Percentiles rank a stretch among this genome's conserved stretches.
Conservation (phyloP, 1,140 invertebrate species). For the Tribolium castaneum region DNA sequence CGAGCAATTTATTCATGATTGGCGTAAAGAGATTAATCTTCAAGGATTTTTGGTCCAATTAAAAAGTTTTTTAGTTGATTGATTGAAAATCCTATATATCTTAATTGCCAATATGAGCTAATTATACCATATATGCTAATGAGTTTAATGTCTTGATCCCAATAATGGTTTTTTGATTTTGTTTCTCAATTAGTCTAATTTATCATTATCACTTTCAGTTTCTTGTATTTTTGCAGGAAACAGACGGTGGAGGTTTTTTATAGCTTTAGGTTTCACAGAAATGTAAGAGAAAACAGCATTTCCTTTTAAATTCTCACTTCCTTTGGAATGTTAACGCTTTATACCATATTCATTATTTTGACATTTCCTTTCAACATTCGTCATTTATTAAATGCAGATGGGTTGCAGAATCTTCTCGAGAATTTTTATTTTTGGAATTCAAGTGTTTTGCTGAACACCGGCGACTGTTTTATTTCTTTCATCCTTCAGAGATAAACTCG, state of each 20-base stretch:
- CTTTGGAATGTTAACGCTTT: not conserved
- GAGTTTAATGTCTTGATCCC: not conserved
- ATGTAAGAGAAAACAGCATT: constrained; percentile 1
- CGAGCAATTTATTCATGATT: constrained; percentile 2
- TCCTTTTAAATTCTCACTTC: constrained; percentile 14
- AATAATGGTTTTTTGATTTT: constrained; percentile 16
- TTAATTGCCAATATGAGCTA: constrained; percentile 25
- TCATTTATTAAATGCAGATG: not conserved
- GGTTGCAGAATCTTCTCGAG: not conserved
- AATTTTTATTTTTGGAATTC: constrained; percentile 1
- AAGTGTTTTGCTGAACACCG: not conserved
- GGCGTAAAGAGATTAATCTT: constrained; percentile 13
- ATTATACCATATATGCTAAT: constrained; percentile 22
- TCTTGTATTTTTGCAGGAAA: not conserved
- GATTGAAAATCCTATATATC: constrained; percentile 20
- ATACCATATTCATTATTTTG: not conserved
- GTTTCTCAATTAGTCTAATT: constrained; percentile 5
- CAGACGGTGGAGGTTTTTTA: not conserved
- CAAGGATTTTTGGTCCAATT: constrained; percentile 31
- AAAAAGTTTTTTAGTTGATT: constrained; percentile 1
- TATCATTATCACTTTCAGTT: constrained; percentile 24
- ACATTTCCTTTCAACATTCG: constrained; percentile 4
- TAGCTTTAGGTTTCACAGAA: constrained; percentile 17
- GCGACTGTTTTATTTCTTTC: not conserved
- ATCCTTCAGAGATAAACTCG: not conserved